These are phyloP conservation scores for Nesometra sesokonis DNA, from an alignment of 35 echinoderm and acorn worm species.

Conservation along the genomic window DNA sequence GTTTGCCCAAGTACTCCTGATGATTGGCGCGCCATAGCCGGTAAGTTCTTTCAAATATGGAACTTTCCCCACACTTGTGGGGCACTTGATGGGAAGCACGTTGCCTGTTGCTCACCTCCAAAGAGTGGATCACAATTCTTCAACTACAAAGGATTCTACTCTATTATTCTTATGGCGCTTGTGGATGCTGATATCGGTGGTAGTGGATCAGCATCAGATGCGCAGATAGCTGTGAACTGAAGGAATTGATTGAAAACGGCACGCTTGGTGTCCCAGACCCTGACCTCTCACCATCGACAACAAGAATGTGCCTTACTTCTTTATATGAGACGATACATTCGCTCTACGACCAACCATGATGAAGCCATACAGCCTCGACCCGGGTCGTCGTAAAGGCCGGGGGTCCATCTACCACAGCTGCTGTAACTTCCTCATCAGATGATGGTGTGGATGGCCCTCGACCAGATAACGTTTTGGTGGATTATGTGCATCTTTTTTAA, in stretches of 20 bases:
- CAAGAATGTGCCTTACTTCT: slow-evolving; percentile 2
- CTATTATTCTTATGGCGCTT: too few species aligned
- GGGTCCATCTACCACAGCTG: too few species aligned
- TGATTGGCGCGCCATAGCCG: slow-evolving; percentile 10
- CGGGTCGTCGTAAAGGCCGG: too few species aligned
- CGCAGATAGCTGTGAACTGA: not conserved
- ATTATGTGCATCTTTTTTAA: too few species aligned
- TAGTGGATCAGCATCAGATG: slow-evolving; percentile 20
- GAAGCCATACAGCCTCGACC: slow-evolving; percentile 9
- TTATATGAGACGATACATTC: slow-evolving; percentile 18
- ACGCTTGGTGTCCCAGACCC: slow-evolving; percentile 11
- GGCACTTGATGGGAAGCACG: slow-evolving; percentile 56
- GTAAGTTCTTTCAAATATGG: slow-evolving; percentile 30
- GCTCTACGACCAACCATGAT: slow-evolving; percentile 6
- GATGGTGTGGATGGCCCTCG: too few species aligned
- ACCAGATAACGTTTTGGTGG: too few species aligned
- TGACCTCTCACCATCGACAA: slow-evolving; percentile 27
- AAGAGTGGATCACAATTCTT: slow-evolving; percentile 35
- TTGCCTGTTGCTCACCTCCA: slow-evolving; percentile 25
- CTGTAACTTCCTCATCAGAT: too few species aligned
- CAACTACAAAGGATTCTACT: slow-evolving; percentile 56
- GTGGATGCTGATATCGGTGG: slow-evolving; percentile 16
- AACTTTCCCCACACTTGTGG: slow-evolving; percentile 78
- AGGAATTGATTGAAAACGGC: not conserved
- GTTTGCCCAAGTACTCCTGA: slow-evolving; percentile 17